Evolutionary conservation across 1,140 invertebrate species (phyloP).

Genomic region (Teleogryllus occipitalis): DNA sequence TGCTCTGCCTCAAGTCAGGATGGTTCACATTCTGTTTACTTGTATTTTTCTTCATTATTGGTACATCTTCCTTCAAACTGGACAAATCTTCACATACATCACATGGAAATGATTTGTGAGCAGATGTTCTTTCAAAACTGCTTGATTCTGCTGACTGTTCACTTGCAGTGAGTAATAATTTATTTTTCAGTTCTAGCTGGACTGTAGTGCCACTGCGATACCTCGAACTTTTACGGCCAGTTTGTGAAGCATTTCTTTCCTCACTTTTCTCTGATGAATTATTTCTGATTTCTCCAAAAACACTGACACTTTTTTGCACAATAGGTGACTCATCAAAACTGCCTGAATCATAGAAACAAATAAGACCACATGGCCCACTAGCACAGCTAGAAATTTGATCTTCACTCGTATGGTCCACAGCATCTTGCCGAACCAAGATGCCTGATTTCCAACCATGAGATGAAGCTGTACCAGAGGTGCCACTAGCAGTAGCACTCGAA

Average conservation of each 20-base stretch:
- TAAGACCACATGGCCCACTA: conserved; percentile 53
- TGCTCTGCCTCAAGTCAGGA: neutral
- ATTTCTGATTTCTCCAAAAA: neutral
- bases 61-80: conserved; percentile 46
- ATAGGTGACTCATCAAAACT: neutral
- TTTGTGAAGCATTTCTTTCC: neutral
- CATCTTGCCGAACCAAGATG: conserved; percentile 20
- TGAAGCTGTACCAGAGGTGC: conserved; percentile 35
- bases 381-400: conserved; percentile 38
- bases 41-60: neutral
- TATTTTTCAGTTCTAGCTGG: neutral
- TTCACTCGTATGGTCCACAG: conserved; percentile 22
- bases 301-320: neutral
- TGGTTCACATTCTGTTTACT: neutral
- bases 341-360: conserved; percentile 49
- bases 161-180: neutral
- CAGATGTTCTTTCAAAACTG: conserved; percentile 19
- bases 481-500: conserved; percentile 29
- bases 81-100: conserved; percentile 56
- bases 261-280: neutral
- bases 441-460: conserved; percentile 10
- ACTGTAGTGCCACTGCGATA: neutral
- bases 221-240: neutral
- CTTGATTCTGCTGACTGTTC: conserved; percentile 17
- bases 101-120: conserved; percentile 31